Evolutionary conservation across 2,797 vertebrate genomes (phyloP).

Genomic region (Sebastes iracundus): DNA sequence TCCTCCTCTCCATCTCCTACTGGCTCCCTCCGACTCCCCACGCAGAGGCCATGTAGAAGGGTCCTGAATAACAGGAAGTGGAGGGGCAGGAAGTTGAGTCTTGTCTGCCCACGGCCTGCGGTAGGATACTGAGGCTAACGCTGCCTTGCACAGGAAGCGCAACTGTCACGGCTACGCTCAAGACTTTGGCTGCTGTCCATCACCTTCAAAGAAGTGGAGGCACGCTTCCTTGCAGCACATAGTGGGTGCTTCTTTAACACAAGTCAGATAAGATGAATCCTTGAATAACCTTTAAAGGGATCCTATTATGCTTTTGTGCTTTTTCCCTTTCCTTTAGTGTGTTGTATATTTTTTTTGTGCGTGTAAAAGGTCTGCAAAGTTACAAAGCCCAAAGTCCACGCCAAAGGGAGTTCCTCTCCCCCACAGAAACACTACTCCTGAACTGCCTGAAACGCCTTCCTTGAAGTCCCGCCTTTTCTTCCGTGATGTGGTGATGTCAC

Average conservation of each 20-base stretch:
- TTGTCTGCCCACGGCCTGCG: conserved; percentile 76
- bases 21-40: conserved; percentile 49
- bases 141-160: conserved; percentile 73
- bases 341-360: no score
- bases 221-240: neutral
- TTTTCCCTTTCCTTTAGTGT: no score
- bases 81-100: conserved; percentile 84
- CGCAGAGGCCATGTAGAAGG: conserved; percentile 68
- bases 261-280: neutral
- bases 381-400: no score
- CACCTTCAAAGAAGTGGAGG: conserved; percentile 41
- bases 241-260: neutral
- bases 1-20: conserved; percentile 46
- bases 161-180: conserved; percentile 73
- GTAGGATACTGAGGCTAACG: conserved; percentile 69
- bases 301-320: no score
- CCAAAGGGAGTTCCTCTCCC: no score
- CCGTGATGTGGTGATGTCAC: accelerated
- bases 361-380: no score
- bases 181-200: conserved; percentile 71
- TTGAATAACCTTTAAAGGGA: neutral
- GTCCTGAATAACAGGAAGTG: conserved; percentile 87
- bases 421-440: no score
- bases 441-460: no score
- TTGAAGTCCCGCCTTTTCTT: no score